A percentile compares a stretch with the other conserved stretches of the same genome.
Conservation (phyloP, 2,888 invertebrate genomes). For the Acanthosepion lycidas region DNA sequence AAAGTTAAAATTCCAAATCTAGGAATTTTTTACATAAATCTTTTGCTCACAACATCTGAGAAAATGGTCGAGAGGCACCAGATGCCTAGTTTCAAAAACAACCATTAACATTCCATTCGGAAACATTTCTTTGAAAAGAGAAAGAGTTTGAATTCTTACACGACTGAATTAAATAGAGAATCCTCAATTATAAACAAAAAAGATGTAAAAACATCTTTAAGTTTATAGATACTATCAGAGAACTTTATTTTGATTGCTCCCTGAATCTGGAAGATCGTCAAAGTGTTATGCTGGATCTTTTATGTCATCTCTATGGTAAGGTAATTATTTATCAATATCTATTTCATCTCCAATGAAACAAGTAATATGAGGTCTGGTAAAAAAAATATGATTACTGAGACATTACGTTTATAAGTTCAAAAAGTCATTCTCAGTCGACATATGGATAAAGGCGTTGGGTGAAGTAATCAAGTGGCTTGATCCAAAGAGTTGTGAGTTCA, state of each 20-base stretch:
- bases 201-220: not conserved
- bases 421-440: no score
- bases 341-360: no score
- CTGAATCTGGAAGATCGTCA: not conserved
- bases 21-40: not conserved
- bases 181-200: not conserved
- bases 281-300: not conserved
- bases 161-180: not conserved
- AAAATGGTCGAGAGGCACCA: not conserved
- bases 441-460: no score
- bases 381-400: no score
- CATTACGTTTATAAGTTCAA: no score
- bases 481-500: no score
- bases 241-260: not conserved
- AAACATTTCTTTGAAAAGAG: not conserved
- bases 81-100: not conserved
- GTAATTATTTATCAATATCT: no score
- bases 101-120: slow-evolving; percentile 33
- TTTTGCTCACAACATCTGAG: not conserved
- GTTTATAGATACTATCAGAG: not conserved
- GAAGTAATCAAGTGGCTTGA: no score
- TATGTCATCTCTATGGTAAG: no score
- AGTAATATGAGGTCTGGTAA: no score
- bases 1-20: not conserved
- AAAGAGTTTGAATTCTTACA: not conserved